Conservation (phyloP, 2,888 invertebrate species). For the Neuroscelio doddi region DNA sequence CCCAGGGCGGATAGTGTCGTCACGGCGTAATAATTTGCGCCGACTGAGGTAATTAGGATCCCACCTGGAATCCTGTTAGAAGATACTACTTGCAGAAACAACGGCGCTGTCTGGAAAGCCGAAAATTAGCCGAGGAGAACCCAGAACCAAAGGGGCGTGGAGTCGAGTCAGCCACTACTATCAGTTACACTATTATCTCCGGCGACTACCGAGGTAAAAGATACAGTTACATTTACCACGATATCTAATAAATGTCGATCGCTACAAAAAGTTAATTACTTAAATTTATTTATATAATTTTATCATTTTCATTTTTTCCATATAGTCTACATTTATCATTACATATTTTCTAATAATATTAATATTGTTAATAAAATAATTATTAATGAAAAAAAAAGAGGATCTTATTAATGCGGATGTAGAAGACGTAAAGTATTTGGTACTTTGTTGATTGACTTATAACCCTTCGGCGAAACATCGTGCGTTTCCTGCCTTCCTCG, state of each 20-base stretch:
- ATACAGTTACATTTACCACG: slow-evolving; percentile 48
- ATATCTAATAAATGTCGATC: slow-evolving; percentile 37
- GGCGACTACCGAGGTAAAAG: slow-evolving; percentile 58
- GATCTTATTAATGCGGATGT: slow-evolving; percentile 6
- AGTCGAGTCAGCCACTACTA: slow-evolving; percentile 67
- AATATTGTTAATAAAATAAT: too few relatives aligned
- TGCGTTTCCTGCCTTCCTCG: slow-evolving; percentile 55
- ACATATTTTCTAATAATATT: too few relatives aligned
- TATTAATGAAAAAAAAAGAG: neutral
- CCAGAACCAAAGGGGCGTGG: slow-evolving; percentile 56
- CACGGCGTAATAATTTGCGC: slow-evolving; percentile 41
- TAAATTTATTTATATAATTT: too few relatives aligned
- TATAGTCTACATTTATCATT: too few relatives aligned
- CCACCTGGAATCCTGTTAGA: slow-evolving; percentile 42
- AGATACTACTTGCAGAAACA: slow-evolving; percentile 53
- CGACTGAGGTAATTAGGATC: slow-evolving; percentile 43
- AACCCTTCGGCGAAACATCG: slow-evolving; percentile 43
- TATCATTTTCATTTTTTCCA: slow-evolving; percentile 22
- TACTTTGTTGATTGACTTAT: slow-evolving; percentile 41
- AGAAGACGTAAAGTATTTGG: slow-evolving; percentile 30
- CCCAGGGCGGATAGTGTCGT: slow-evolving; percentile 16
- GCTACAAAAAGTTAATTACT: slow-evolving; percentile 40
- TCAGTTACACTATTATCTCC: slow-evolving; percentile 71
- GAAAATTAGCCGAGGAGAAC: slow-evolving; percentile 66
- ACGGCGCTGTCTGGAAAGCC: slow-evolving; percentile 65